Evolutionary conservation across 2,113 vertebrate genomes (phyloP).

Genomic region (Elephantulus edwardii): DNA sequence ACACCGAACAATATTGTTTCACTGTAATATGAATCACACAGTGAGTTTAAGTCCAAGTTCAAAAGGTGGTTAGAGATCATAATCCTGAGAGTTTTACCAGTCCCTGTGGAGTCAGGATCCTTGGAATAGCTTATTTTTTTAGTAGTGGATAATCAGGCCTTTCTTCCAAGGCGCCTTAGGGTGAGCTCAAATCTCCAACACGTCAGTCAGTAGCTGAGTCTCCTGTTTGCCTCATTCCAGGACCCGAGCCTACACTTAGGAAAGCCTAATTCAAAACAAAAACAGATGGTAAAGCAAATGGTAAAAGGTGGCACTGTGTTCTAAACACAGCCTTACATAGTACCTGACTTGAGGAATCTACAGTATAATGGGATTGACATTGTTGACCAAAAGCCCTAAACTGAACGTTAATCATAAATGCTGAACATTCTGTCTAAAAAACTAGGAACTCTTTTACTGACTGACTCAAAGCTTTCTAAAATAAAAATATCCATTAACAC

Average conservation of each 20-base stretch:
- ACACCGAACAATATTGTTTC: too few relatives aligned
- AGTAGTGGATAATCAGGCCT: too few relatives aligned
- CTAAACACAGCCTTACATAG: neutral
- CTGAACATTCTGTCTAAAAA: neutral
- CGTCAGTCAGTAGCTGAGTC: too few relatives aligned
- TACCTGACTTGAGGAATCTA: neutral
- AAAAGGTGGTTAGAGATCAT: too few relatives aligned
- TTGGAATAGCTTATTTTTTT: too few relatives aligned
- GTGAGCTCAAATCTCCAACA: too few relatives aligned
- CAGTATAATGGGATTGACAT: neutral
- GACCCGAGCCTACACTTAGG: neutral
- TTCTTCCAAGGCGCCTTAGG: too few relatives aligned
- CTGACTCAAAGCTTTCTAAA: neutral
- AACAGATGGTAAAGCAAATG: neutral
- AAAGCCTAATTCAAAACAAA: slow-evolving; percentile 2
- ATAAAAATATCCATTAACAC: neutral
- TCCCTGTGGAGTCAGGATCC: too few relatives aligned
- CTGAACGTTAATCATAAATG: neutral
- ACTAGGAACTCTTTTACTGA: neutral
- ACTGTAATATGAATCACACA: too few relatives aligned
- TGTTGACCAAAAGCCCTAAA: neutral
- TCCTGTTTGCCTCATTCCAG: too few relatives aligned
- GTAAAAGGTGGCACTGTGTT: neutral
- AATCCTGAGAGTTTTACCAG: too few relatives aligned
- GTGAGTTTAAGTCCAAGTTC: too few relatives aligned